These are phyloP conservation scores for Platysteira castanea DNA, from an alignment of 2,113 vertebrate genomes.

Conservation along the genomic window DNA sequence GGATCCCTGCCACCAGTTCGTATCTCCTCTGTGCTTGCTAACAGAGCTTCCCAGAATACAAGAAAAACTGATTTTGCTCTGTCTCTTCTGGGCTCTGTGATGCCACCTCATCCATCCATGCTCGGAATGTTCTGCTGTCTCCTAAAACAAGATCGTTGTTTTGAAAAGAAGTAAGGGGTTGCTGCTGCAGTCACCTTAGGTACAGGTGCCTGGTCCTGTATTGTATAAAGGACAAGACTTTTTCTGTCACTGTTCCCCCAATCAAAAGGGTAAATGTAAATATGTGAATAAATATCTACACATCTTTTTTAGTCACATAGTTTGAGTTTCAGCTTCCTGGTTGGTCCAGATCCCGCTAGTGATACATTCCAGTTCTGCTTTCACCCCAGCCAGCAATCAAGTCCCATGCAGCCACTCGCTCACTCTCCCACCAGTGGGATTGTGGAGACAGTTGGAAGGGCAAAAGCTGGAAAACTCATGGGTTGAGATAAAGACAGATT, in stretches of 20 bases:
- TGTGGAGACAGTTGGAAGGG: background rate
- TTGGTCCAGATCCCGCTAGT: too few species aligned
- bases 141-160: background rate
- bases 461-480: background rate
- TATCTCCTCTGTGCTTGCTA: background rate
- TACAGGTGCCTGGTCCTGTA: background rate
- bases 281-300: background rate
- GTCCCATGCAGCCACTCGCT: rapidly evolving
- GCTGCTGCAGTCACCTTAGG: background rate
- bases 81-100: background rate
- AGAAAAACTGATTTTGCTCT: background rate
- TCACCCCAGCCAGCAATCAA: background rate
- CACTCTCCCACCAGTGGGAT: background rate
- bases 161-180: background rate
- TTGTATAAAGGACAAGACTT: background rate
- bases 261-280: background rate
- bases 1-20: background rate
- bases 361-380: background rate
- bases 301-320: background rate
- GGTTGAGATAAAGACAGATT: background rate
- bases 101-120: background rate
- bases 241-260: background rate
- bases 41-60: background rate
- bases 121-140: background rate
- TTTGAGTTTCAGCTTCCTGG: background rate